Evolutionary conservation across 1,140 invertebrate genomes (phyloP), one percentile per base, ranked within the genome.

Genomic region (Achroia grisella): DNA sequence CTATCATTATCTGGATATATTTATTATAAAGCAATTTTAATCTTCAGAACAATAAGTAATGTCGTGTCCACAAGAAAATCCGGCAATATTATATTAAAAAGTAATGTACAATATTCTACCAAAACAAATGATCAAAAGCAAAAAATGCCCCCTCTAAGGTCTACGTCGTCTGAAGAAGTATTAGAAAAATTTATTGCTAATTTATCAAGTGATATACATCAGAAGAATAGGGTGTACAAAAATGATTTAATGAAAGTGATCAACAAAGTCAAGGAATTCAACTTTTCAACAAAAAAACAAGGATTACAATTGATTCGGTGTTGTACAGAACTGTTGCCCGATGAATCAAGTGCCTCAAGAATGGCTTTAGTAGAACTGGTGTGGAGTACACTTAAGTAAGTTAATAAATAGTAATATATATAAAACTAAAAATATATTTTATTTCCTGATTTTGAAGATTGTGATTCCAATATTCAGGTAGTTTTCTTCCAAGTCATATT

Each of bases 151-250:
- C 17, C 17, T 3, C 17, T 3, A 2, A 6, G 17, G 17, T 35
- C 61, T 13, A 13, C 35, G 9, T 11, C 69, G 27, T 59, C 66
- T 1, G 65, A 78, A 12, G 75, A 81, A 31, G 39, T 80, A 11
- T 43, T 85, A 14, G 79, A 80, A 39, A 83, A 81, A 46, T 43
- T 71, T 4, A 65, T 83, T 32, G 63, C 79, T 27, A 57, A 57
- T 1, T 54, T 85, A 9, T 80, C 71, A 9, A 48, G 66, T 39
- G 79, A 83, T 34, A 78, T 81, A 39, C 62, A 77, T 39, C 73
- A 74, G 35, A 86, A 83, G 39, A 75, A 75, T 35, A 66, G 81
- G 52, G 71, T 85, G 0, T 85, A 85, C 39, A 85, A 81, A 43
- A 85, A 85, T 71, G 74, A 81, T 48, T 60, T 85, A 15, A 28